These are phyloP conservation scores for Desmodus rotundus DNA, from an alignment of 2,113 vertebrate species.

Conservation along the genomic window DNA sequence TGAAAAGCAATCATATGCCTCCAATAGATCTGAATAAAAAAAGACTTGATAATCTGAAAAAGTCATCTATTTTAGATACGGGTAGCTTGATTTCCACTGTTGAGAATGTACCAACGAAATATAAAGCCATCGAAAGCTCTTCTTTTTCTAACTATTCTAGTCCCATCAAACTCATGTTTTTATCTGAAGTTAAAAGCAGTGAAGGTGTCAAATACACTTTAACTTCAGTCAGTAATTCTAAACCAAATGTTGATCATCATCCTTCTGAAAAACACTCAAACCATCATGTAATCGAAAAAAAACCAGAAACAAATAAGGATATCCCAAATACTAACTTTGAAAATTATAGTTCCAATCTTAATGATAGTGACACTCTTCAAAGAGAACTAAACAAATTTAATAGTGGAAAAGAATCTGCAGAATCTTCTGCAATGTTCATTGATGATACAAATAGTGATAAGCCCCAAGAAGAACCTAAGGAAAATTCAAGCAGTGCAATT, in stretches of 20 bases:
- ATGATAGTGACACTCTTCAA: constrained; percentile 36
- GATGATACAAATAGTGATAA: constrained; percentile 64
- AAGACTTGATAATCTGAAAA: constrained; percentile 59
- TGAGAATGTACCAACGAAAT: constrained; percentile 42
- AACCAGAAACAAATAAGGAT: constrained; percentile 43
- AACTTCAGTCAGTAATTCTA: constrained; percentile 83
- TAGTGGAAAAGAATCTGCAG: constrained; percentile 33
- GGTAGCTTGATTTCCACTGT: constrained; percentile 41
- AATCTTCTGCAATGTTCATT: constrained; percentile 54
- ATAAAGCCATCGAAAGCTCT: constrained; percentile 47
- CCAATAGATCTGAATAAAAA: constrained; percentile 48
- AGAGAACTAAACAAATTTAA: constrained; percentile 45
- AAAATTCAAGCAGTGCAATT: constrained; percentile 55
- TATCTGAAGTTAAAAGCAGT: constrained; percentile 87
- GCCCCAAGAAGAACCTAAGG: constrained; percentile 60
- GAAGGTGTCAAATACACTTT: constrained; percentile 93
- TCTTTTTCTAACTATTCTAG: constrained; percentile 85
- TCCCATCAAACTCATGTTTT: constrained; percentile 97
- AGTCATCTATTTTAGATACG: constrained; percentile 65
- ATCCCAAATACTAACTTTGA: constrained; percentile 33
- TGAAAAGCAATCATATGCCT: constrained; percentile 58
- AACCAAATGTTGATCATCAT: constrained; percentile 69
- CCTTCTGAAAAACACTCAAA: constrained; percentile 64
- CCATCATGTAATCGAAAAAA: constrained; percentile 36
- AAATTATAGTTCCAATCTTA: constrained; percentile 38